phyloP scores from a whole-genome alignment of 2,888 invertebrate species.

The Dasypolia templi region DNA sequence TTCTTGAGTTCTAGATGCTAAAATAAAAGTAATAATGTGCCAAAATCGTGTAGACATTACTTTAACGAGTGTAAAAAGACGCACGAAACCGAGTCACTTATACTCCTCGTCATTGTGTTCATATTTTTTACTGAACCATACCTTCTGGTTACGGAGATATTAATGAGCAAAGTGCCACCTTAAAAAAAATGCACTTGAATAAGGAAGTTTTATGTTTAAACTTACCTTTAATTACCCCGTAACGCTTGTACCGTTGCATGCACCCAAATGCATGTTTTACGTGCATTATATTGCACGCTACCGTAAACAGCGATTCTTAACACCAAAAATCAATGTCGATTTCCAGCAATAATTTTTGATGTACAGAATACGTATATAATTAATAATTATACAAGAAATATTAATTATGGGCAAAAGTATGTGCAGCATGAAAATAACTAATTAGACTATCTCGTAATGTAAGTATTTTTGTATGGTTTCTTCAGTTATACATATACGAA shows the following conservation, averaged over 20 bases:
- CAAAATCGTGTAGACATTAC: constrained; percentile 10
- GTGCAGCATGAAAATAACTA: constrained; percentile 21
- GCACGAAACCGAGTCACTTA: neutral
- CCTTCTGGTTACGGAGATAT: neutral
- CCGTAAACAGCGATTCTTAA: neutral
- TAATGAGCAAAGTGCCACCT: neutral
- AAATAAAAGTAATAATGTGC: constrained; percentile 31
- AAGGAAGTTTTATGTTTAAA: neutral
- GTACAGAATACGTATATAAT: neutral
- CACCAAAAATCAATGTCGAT: neutral
- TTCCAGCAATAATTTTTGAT: neutral
- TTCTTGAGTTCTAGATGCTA: constrained; percentile 33
- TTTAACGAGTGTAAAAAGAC: neutral
- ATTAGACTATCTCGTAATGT: constrained; percentile 17
- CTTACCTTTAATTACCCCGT: neutral
- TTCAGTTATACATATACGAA: neutral
- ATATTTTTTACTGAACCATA: neutral
- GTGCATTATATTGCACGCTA: neutral
- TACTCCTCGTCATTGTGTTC: neutral
- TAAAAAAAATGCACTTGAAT: neutral
- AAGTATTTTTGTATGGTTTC: constrained; percentile 32
- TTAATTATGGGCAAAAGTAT: neutral
- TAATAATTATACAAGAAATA: neutral
- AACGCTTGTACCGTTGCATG: no score
- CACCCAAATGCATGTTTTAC: neutral